phyloP scores from a whole-genome alignment of 2,888 invertebrate genomes.

The Coecobrya sp. region DNA sequence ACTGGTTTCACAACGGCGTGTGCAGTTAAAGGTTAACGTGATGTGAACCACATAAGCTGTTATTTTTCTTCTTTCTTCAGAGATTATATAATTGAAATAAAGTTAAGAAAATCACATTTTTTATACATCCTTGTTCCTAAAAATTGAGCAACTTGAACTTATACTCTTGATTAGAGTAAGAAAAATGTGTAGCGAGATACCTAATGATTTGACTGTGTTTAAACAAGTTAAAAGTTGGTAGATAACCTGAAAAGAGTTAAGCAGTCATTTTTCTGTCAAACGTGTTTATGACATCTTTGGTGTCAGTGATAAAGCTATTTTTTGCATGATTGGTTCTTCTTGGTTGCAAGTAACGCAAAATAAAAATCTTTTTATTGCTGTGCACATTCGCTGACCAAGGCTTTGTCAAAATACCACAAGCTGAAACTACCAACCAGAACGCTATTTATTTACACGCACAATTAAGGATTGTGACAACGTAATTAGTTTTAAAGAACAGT shows the following conservation, averaged over 20 bases:
- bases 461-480: neutral
- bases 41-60: no score
- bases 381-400: neutral
- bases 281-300: neutral
- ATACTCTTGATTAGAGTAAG: no score
- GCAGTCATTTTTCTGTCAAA: neutral
- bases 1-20: no score
- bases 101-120: no score
- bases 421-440: neutral
- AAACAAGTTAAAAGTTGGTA: neutral
- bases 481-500: neutral
- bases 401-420: neutral
- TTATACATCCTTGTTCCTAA: no score
- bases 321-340: neutral
- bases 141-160: no score
- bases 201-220: no score
- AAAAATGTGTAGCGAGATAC: no score
- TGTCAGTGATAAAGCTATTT: constrained; percentile 15
- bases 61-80: no score
- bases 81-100: no score
- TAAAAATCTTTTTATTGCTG: neutral
- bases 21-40: no score
- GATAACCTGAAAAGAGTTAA: constrained; percentile 10
- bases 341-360: no score
- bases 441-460: neutral